Evolutionary conservation across 30 jellyfish, hydroid and myxozoan genomes (phyloP).

Genomic region (Aurelia coerulea): DNA sequence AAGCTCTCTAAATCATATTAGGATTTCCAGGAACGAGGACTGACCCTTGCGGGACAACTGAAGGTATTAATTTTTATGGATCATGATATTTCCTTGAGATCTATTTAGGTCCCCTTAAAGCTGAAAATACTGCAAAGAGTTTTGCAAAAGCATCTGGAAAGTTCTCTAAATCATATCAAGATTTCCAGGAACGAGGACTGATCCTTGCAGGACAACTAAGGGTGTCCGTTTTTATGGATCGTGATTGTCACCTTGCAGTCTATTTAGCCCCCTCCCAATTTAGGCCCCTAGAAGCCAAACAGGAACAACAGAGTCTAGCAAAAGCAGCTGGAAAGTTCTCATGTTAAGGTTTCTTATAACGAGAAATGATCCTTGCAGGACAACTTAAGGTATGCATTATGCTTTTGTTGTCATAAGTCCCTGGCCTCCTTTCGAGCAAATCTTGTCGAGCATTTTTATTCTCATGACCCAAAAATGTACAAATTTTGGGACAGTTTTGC

Average conservation of each 20-base stretch:
- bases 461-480: no score
- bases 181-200: slow-evolving; percentile 90
- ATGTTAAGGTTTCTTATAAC: slow-evolving; percentile 85
- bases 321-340: slow-evolving; percentile 91
- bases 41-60: slow-evolving; percentile 90
- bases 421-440: no score
- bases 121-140: slow-evolving; percentile 71
- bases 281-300: not conserved
- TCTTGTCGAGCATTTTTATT: no score
- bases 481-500: no score
- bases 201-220: slow-evolving; percentile 91
- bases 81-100: not conserved
- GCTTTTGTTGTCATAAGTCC: no score
- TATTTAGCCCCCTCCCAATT: no score
- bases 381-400: slow-evolving; percentile 82
- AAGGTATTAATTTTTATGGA: slow-evolving; percentile 33
- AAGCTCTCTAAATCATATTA: slow-evolving; percentile 94
- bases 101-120: no score
- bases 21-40: slow-evolving; percentile 94
- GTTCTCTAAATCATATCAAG: slow-evolving; percentile 92
- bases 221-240: not conserved
- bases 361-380: slow-evolving; percentile 92
- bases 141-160: slow-evolving; percentile 90
- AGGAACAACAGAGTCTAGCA: slow-evolving; percentile 81
- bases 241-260: not conserved